A percentile compares a stretch with the other conserved stretches of the same genome.
phyloP scores from a whole-genome alignment of 2,797 vertebrate species.

The Microhierax caerulescens region DNA sequence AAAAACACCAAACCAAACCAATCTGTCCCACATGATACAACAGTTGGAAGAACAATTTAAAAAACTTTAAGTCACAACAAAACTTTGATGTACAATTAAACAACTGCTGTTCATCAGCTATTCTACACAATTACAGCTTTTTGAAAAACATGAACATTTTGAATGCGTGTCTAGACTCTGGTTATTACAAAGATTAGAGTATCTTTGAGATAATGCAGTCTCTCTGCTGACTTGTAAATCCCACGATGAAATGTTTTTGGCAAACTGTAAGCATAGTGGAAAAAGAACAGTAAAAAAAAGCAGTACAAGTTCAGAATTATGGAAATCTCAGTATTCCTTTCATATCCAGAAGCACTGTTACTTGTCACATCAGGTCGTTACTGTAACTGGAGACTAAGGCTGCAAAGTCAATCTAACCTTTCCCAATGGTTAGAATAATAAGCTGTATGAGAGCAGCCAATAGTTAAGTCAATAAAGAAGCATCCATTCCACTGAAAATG shows the following conservation, averaged over 20 bases:
- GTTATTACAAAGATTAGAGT: neutral
- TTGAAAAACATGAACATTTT: neutral
- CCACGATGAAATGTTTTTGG: neutral
- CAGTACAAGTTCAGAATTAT: neutral
- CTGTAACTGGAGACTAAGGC: neutral
- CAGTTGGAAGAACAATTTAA: neutral
- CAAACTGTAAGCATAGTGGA: neutral
- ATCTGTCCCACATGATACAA: neutral
- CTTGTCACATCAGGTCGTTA: neutral
- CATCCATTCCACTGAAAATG: neutral
- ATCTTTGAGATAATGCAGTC: neutral
- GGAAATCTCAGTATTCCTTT: neutral
- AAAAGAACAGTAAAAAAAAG: neutral
- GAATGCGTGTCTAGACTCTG: neutral
- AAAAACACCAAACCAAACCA: neutral
- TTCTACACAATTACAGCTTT: neutral
- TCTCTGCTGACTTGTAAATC: neutral
- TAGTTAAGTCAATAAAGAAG: neutral
- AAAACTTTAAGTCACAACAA: neutral
- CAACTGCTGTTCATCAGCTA: neutral
- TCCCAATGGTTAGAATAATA: fast-evolving
- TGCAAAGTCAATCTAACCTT: neutral
- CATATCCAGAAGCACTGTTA: neutral
- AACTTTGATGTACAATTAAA: neutral
- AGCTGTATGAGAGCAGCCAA: neutral